Percentiles rank a stretch among this genome's conserved stretches.
Conservation (phyloP, 2,113 vertebrate species). For the Glareola pratincola region DNA sequence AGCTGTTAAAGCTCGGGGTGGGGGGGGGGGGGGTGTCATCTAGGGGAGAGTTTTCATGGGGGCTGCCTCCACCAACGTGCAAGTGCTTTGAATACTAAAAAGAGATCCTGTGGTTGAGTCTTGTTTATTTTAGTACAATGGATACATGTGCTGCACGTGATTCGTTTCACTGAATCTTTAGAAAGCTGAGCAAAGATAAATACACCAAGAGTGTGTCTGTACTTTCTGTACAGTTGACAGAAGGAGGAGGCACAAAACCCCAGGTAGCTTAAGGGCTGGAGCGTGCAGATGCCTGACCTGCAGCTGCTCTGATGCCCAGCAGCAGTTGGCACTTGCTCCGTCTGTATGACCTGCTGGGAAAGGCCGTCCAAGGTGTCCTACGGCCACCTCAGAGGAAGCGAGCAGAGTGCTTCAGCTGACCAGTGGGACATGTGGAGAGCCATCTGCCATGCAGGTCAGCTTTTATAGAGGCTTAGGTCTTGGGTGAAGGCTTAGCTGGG, state of each 20-base stretch:
- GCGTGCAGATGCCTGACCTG: background rate
- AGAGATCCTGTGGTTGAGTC: background rate
- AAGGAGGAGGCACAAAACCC: background rate
- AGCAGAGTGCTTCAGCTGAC: background rate
- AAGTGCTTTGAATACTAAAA: background rate
- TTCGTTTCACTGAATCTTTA: background rate
- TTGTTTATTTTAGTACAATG: constrained; percentile 11
- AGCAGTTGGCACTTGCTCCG: accelerated
- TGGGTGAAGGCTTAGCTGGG: background rate
- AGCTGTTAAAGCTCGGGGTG: background rate
- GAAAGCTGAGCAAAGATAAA: background rate
- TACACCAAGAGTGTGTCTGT: background rate
- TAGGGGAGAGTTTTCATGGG: background rate
- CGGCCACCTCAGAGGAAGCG: accelerated
- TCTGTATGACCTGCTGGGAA: background rate
- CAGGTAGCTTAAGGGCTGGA: background rate
- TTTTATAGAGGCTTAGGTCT: background rate
- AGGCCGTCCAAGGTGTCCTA: background rate
- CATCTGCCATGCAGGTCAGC: background rate
- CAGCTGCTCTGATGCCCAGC: background rate
- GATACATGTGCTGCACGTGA: background rate
- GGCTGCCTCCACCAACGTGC: background rate
- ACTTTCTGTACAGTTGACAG: background rate
- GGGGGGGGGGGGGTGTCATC: background rate
- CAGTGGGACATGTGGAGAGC: background rate